Evolutionary conservation across 2,888 invertebrate genomes (phyloP).

Genomic region (Temnothorax rugatulus): DNA sequence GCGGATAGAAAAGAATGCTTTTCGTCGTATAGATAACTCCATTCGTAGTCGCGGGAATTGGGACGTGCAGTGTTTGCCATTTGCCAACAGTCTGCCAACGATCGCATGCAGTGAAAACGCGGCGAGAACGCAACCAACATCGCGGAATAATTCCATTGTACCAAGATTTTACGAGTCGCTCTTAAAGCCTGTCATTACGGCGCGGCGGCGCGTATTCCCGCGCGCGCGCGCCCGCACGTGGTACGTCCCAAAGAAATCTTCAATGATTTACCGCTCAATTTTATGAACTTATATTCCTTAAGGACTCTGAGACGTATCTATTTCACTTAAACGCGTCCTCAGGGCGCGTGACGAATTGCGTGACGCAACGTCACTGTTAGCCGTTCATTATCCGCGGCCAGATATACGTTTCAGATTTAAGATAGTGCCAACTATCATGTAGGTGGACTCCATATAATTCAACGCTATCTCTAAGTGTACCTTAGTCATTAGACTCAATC

Average conservation of each 20-base stretch:
- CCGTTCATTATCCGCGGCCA: conserved; percentile 66
- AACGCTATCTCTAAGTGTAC: background rate
- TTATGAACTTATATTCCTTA: conserved; percentile 84
- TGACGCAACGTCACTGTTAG: conserved; percentile 67
- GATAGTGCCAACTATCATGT: conserved; percentile 47
- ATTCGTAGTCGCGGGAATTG: background rate
- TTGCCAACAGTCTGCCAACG: background rate
- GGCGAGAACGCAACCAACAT: conserved; percentile 28
- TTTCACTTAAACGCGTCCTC: conserved; percentile 81
- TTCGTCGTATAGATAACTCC: background rate
- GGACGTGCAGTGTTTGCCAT: background rate
- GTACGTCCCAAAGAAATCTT: conserved; percentile 76
- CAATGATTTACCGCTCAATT: conserved; percentile 84
- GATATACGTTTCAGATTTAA: conserved; percentile 61
- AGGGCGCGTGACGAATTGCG: conserved; percentile 70
- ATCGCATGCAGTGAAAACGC: background rate
- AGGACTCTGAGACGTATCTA: conserved; percentile 81
- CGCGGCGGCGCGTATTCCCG: conserved; percentile 53
- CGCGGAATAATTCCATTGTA: conserved; percentile 83
- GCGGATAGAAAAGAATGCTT: background rate
- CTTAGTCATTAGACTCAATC: conserved; percentile 9
- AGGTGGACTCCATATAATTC: conserved; percentile 23
- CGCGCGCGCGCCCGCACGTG: conserved; percentile 61
- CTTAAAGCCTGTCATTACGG: conserved; percentile 84
- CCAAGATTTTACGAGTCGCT: conserved; percentile 85